These are phyloP conservation scores for Drosophila malerkotliana DNA, from an alignment of 1,140 invertebrate species.

Conservation along the genomic window DNA sequence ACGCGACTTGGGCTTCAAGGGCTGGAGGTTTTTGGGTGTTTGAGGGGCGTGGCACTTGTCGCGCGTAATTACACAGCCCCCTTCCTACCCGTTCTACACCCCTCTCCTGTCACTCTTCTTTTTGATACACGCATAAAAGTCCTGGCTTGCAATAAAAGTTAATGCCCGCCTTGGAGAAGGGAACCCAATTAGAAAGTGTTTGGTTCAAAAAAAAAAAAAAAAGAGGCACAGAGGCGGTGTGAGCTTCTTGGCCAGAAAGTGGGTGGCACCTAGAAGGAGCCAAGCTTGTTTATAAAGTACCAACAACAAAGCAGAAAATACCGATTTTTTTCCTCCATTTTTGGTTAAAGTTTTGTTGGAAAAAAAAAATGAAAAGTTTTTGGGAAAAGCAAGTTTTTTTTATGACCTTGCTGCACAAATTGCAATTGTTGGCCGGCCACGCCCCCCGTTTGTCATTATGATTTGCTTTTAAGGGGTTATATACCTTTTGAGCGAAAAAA, in stretches of 20 bases:
- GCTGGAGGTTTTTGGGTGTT: not conserved
- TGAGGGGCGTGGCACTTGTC: constrained; percentile 59
- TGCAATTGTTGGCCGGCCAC: constrained; percentile 12
- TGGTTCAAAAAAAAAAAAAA: constrained; percentile 6
- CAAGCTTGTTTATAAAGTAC: constrained; percentile 55
- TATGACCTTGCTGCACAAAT: constrained; percentile 51
- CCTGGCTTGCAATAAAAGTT: constrained; percentile 64
- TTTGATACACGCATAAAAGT: constrained; percentile 55
- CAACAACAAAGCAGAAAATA: constrained; percentile 24
- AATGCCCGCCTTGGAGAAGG: constrained; percentile 42
- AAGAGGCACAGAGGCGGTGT: not conserved
- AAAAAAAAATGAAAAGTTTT: constrained; percentile 1
- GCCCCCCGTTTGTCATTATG: constrained; percentile 53
- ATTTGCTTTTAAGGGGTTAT: constrained; percentile 62
- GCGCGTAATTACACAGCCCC: constrained; percentile 70
- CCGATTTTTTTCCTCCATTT: not conserved
- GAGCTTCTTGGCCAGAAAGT: not conserved
- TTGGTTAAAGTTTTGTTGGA: constrained; percentile 39
- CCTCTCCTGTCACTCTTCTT: not conserved
- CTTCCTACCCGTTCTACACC: not conserved
- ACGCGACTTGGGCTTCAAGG: constrained; percentile 30
- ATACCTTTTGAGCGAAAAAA: no score
- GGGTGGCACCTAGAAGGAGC: not conserved
- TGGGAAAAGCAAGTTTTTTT: constrained; percentile 30
- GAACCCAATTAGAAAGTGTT: constrained; percentile 68